Percentiles rank a stretch among this genome's conserved stretches.
phyloP scores from a whole-genome alignment of 2,113 vertebrate genomes.

The Aptenodytes forsteri region DNA sequence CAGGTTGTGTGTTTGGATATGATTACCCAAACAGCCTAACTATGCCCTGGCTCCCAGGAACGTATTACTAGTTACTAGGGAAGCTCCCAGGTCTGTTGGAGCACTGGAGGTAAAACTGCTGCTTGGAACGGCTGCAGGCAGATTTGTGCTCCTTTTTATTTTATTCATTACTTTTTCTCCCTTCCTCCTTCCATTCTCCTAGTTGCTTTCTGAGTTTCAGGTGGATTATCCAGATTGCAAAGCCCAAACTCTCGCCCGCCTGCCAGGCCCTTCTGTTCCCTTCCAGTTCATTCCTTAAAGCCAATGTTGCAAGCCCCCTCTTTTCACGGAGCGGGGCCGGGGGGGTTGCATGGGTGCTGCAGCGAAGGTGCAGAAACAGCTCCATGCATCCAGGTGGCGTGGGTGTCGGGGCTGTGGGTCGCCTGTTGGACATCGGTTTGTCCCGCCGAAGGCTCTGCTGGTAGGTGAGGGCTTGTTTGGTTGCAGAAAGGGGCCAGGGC shows the following conservation, averaged over 20 bases:
- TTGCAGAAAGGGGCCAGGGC: neutral
- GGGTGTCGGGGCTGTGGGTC: neutral
- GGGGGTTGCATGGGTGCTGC: neutral
- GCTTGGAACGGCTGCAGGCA: neutral
- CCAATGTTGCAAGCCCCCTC: neutral
- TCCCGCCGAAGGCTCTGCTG: neutral
- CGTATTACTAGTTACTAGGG: neutral
- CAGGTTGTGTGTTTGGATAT: neutral
- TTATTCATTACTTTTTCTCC: constrained; percentile 27
- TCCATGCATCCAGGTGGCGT: accelerated
- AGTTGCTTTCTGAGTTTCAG: constrained; percentile 37
- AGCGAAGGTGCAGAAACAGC: neutral
- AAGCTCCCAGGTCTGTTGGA: neutral
- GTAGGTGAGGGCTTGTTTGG: neutral
- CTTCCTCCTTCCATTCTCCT: neutral
- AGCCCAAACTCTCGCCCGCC: neutral
- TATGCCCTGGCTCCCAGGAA: neutral
- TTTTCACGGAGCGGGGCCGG: accelerated
- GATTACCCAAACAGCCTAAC: neutral
- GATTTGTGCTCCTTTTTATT: constrained; percentile 32
- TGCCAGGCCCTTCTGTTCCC: constrained; percentile 37
- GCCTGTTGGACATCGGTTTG: neutral
- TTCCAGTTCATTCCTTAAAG: neutral
- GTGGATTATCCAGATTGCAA: constrained; percentile 58
- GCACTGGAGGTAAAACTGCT: neutral